A percentile compares a stretch with the other conserved stretches of the same genome.
phyloP scores from a whole-genome alignment of 2,797 vertebrate genomes.

The Phalloptychus januarius region DNA sequence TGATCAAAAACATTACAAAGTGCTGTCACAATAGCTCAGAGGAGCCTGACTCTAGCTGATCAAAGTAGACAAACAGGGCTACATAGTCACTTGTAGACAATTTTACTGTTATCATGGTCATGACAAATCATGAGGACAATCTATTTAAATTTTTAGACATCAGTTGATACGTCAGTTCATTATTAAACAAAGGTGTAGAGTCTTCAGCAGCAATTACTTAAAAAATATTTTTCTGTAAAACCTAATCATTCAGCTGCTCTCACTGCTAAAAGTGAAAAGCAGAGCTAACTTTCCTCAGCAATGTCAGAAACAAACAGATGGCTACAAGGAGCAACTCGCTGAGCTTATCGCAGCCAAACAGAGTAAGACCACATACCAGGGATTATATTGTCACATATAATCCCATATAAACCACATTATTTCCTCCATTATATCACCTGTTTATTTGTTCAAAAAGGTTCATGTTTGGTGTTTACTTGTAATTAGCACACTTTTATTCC shows the following conservation, averaged over 20 bases:
- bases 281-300: too few species aligned
- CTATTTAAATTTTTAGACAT: neutral
- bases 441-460: neutral
- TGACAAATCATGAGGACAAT: neutral
- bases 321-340: neutral
- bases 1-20: neutral
- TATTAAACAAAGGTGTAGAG: neutral
- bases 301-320: neutral
- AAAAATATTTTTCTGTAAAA: neutral
- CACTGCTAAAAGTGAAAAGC: neutral
- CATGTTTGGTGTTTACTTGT: neutral
- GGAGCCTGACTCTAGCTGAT: neutral
- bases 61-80: neutral
- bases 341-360: neutral
- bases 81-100: neutral
- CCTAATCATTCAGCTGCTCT: neutral
- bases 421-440: neutral
- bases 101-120: neutral
- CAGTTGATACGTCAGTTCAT: neutral
- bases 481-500: neutral
- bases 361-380: neutral
- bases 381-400: neutral
- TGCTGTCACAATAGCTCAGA: neutral
- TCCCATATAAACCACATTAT: neutral
- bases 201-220: conserved; percentile 3